Conservation (phyloP, 2,113 vertebrate genomes). For the Gambusia affinis region DNA sequence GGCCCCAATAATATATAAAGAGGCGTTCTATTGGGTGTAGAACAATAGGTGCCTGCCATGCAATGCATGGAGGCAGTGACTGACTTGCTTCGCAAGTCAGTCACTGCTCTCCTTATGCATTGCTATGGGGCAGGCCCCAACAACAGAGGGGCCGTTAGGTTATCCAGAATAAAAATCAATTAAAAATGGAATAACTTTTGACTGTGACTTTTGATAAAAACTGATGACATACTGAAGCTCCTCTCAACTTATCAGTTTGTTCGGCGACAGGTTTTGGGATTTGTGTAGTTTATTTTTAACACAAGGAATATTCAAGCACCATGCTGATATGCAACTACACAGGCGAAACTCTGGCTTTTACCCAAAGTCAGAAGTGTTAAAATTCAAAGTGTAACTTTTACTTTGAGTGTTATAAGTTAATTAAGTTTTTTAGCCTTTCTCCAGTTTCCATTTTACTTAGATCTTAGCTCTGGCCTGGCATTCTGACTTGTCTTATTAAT, state of each 20-base stretch:
- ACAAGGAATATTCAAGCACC: background rate
- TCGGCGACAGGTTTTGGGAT: background rate
- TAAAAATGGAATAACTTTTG: background rate
- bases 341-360: background rate
- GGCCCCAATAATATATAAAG: too few species aligned
- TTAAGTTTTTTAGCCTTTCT: background rate
- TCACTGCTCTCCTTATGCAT: too few species aligned
- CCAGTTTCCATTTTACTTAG: background rate
- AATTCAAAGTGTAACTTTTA: background rate
- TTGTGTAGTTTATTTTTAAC: background rate
- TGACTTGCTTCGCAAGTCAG: too few species aligned
- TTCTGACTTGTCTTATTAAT: background rate
- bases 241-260: background rate
- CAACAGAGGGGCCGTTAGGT: background rate
- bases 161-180: background rate
- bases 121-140: too few species aligned
- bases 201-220: background rate
- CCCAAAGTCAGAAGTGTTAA: background rate
- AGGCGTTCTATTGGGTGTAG: too few species aligned
- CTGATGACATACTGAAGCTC: background rate
- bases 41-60: too few species aligned
- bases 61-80: too few species aligned
- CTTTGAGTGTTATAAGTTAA: background rate
- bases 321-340: background rate
- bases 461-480: background rate